These are phyloP conservation scores for Oreochromis mossambicus DNA, from an alignment of 2,797 vertebrate species.

Conservation along the genomic window DNA sequence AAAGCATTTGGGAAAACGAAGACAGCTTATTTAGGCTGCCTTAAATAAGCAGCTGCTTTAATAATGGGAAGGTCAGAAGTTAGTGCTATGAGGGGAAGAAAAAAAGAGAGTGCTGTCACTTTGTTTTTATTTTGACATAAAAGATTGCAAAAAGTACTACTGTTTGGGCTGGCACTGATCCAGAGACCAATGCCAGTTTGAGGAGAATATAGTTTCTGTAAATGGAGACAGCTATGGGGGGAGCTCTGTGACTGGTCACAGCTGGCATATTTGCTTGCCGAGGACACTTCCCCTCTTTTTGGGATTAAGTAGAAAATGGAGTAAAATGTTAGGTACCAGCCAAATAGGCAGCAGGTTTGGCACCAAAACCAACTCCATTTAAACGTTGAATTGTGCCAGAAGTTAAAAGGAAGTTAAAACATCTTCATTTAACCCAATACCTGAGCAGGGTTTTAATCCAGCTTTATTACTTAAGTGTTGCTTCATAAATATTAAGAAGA, in stretches of 20 bases:
- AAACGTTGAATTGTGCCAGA: slow-evolving; percentile 23
- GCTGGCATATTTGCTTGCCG: slow-evolving; percentile 61
- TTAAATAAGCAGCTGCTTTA: slow-evolving; percentile 46
- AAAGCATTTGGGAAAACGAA: slow-evolving; percentile 31
- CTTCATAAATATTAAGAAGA: slow-evolving; percentile 33
- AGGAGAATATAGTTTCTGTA: slow-evolving; percentile 12
- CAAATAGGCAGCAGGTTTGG: slow-evolving; percentile 50
- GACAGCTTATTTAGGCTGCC: slow-evolving; percentile 31
- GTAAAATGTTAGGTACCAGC: slow-evolving; percentile 5
- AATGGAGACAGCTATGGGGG: not conserved
- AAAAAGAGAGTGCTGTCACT: not conserved
- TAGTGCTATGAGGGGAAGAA: not conserved
- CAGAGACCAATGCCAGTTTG: not conserved
- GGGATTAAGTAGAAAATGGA: slow-evolving; percentile 3
- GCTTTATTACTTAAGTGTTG: slow-evolving; percentile 42
- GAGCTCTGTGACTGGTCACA: slow-evolving; percentile 39
- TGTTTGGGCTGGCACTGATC: not conserved
- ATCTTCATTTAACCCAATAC: slow-evolving; percentile 17
- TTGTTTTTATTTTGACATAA: slow-evolving; percentile 37
- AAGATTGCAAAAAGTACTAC: slow-evolving; percentile 10
- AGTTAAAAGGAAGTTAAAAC: slow-evolving; percentile 17
- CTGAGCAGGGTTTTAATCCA: slow-evolving; percentile 25
- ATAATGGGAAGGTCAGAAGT: slow-evolving; percentile 16
- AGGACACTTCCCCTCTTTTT: slow-evolving; percentile 52
- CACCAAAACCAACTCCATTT: slow-evolving; percentile 8